Base-by-base conservation (phyloP, 2,888 invertebrate species). In the Ligdia adustata region DNA sequence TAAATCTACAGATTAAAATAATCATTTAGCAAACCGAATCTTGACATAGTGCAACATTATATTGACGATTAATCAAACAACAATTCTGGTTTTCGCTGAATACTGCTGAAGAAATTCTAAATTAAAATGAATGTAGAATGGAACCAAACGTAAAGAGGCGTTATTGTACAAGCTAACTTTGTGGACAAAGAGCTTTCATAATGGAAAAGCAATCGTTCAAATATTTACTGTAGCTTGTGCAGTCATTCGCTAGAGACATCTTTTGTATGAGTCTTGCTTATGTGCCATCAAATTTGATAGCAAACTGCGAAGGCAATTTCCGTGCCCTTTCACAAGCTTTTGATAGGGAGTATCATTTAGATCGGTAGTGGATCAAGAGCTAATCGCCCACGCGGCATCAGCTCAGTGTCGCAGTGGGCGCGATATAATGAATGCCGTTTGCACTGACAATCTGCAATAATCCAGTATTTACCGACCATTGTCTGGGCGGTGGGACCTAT, bases 381-480 rank as follows among this genome's bases (percentile, higher is more conserved):
- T 40, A 50, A 48, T 32, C 53, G 52, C 61, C 57, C 52, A 55
- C 32, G 24, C 48, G 27, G 32, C 26, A 37, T 38, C 42, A 24
- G 38, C 33, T 27, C 22, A 18, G 48, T 33, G 33, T 38, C 48
- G 22, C 42, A 64, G 80, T 79, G 79, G 80, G 80, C 78, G 79
- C 63, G 56, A 66, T 69, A 65, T 80, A 81, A 79, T 74, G 77
- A 78, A 75, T 66, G 67, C 39, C 44, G 35, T 46, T 47, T 53
- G 49, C 62, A 65, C 64, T 67, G 72, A 73, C 73, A 70, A 66
- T 55, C 63, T 54, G 70, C 70, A 70, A 70, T 72, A 73, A 64
- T 66, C 63, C 62, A 60, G 62, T 75, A 74, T 78, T 77, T 75
- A 75, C 73, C 68, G 67, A 55, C 70, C 63, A 76, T 79, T 81